Conservation (phyloP, 1,140 invertebrate species). For the Drepana arcuata region DNA sequence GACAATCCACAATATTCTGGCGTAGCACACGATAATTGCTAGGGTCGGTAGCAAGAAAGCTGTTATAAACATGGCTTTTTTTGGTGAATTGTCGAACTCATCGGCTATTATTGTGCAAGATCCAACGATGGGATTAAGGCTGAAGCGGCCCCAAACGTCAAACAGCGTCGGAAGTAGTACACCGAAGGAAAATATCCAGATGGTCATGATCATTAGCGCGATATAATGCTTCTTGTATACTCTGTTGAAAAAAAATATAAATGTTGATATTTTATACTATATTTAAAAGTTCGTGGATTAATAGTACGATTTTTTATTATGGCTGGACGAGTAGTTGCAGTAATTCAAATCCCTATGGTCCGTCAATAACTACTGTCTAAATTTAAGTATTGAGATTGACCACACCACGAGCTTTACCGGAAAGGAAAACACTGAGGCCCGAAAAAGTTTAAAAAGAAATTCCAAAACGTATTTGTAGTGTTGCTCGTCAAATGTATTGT, state of each 20-base stretch:
- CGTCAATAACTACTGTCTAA: too few species aligned
- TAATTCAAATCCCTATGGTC: too few species aligned
- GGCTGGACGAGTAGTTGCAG: too few species aligned
- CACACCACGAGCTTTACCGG: too few species aligned
- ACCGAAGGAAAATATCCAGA: conserved; percentile 81
- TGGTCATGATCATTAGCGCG: conserved; percentile 79
- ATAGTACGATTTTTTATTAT: too few species aligned
- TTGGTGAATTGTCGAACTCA: conserved; percentile 77
- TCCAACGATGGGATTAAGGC: conserved; percentile 79
- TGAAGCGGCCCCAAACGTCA: conserved; percentile 83
- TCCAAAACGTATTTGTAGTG: too few species aligned
- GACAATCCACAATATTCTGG: conserved; percentile 85
- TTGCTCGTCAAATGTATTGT: too few species aligned
- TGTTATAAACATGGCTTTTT: conserved; percentile 82
- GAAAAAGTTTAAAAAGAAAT: too few species aligned
- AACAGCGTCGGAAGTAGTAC: conserved; percentile 81
- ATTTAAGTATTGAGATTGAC: too few species aligned
- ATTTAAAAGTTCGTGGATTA: background rate
- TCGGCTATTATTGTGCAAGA: conserved; percentile 85
- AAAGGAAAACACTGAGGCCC: too few species aligned
- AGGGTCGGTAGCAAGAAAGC: conserved; percentile 84
- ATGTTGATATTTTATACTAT: conserved; percentile 1
- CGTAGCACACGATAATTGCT: conserved; percentile 85
- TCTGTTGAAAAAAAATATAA: conserved; percentile 59
- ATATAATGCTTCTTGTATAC: conserved; percentile 80